Evolutionary conservation across 2,888 invertebrate species (phyloP).

Genomic region (Ectemnius lituratus): DNA sequence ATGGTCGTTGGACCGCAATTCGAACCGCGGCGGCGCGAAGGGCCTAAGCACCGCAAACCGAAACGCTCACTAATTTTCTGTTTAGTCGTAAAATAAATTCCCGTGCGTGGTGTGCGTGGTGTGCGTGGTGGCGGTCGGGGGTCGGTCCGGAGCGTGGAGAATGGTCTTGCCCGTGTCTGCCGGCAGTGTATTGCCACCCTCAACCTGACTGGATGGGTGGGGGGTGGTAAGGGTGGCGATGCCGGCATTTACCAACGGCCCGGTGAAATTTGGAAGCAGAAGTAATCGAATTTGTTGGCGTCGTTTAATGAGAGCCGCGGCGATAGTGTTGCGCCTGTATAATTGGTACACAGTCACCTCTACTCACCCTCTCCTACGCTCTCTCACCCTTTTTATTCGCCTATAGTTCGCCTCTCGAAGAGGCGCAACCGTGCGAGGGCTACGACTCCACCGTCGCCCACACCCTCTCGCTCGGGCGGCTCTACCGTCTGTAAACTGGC

Average conservation of each 20-base stretch:
- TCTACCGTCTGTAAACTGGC: slow-evolving; percentile 27
- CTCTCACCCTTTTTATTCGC: slow-evolving; percentile 14
- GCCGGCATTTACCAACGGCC: slow-evolving; percentile 64
- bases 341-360: slow-evolving; percentile 72
- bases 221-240: slow-evolving; percentile 51
- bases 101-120: slow-evolving; percentile 32
- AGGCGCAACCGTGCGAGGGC: no score
- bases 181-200: slow-evolving; percentile 52
- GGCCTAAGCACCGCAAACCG: slow-evolving; percentile 72
- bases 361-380: slow-evolving; percentile 29
- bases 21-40: slow-evolving; percentile 47
- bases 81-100: slow-evolving; percentile 77
- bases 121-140: slow-evolving; percentile 13
- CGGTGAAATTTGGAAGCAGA: slow-evolving; percentile 75
- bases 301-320: slow-evolving; percentile 76
- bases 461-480: slow-evolving; percentile 29
- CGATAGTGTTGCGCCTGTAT: slow-evolving; percentile 75
- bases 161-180: slow-evolving; percentile 56
- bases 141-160: slow-evolving; percentile 63
- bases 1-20: slow-evolving; percentile 29
- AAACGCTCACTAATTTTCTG: slow-evolving; percentile 76
- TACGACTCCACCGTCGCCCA: slow-evolving; percentile 30
- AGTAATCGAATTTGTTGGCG: slow-evolving; percentile 78
- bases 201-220: slow-evolving; percentile 29
- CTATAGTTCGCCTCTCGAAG: slow-evolving; percentile 36